A percentile compares a stretch with the other conserved stretches of the same genome.
Evolutionary conservation across 2,797 vertebrate genomes (phyloP).

Genomic region (Centropyge bicolor): DNA sequence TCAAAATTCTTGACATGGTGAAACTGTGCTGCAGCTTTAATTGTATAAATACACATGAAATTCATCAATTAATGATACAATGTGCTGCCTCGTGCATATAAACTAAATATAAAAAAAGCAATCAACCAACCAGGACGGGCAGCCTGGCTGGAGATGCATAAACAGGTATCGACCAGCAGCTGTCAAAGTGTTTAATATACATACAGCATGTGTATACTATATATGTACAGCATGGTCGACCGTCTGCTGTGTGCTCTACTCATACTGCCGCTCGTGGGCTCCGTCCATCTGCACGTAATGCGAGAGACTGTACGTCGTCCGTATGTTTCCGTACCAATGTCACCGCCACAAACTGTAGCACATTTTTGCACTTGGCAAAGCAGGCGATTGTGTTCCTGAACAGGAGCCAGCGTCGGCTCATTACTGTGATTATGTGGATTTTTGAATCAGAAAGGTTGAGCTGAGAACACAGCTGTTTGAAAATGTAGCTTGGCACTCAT

Average conservation of each 20-base stretch:
- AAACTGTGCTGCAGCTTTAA: slow-evolving; percentile 7
- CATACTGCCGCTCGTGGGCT: slow-evolving; percentile 3
- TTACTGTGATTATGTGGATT: slow-evolving; percentile 40
- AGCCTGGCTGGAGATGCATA: background rate
- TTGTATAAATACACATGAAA: slow-evolving; percentile 23
- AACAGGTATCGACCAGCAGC: slow-evolving; percentile 26
- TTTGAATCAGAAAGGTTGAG: slow-evolving; percentile 31
- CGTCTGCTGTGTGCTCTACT: slow-evolving; percentile 25
- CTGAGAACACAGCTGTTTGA: slow-evolving; percentile 11
- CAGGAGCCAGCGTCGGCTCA: slow-evolving; percentile 29
- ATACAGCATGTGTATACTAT: background rate
- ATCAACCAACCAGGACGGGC: background rate
- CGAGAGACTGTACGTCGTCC: slow-evolving; percentile 28
- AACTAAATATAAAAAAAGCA: slow-evolving; percentile 4
- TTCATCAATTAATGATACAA: slow-evolving; percentile 20
- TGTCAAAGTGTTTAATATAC: slow-evolving; percentile 27
- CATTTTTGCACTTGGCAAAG: slow-evolving; percentile 49
- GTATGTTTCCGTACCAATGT: slow-evolving; percentile 42
- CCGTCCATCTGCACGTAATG: slow-evolving; percentile 44
- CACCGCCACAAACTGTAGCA: slow-evolving; percentile 46
- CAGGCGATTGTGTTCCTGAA: slow-evolving; percentile 21
- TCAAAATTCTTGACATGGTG: background rate
- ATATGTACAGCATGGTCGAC: background rate
- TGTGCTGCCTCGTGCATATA: slow-evolving; percentile 5
- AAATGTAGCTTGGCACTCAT: background rate